Evolutionary conservation across 2,797 vertebrate species (phyloP).

Genomic region (Smutsia temminckii): DNA sequence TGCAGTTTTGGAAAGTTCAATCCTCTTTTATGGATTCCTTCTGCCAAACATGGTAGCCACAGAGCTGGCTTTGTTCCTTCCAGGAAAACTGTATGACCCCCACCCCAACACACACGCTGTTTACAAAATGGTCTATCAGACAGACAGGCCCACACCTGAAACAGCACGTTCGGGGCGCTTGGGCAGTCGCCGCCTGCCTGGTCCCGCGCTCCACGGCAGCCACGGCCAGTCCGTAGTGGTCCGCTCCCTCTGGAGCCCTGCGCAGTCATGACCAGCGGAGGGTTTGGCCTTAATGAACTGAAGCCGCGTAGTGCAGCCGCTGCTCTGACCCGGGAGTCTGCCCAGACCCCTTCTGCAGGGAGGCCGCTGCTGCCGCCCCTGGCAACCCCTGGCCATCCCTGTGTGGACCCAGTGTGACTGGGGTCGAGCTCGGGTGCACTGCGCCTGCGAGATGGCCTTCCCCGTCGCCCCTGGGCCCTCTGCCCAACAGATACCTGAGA

Average conservation of each 20-base stretch:
- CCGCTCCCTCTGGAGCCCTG: background rate
- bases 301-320: background rate
- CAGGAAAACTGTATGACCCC: background rate
- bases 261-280: background rate
- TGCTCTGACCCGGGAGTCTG: background rate
- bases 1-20: background rate
- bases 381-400: background rate
- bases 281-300: background rate
- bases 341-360: background rate
- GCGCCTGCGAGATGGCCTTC: background rate
- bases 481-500: background rate
- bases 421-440: background rate
- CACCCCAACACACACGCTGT: background rate
- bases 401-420: background rate
- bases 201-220: background rate
- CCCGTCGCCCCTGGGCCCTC: background rate
- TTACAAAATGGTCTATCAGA: background rate
- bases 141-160: background rate
- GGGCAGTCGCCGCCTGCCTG: background rate
- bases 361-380: rapidly evolving
- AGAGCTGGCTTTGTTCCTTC: background rate
- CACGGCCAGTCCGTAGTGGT: rapidly evolving
- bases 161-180: rapidly evolving
- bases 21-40: background rate
- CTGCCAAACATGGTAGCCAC: background rate